Evolutionary conservation across 2,888 invertebrate species (phyloP).

Genomic region (Rotaria macrura): DNA sequence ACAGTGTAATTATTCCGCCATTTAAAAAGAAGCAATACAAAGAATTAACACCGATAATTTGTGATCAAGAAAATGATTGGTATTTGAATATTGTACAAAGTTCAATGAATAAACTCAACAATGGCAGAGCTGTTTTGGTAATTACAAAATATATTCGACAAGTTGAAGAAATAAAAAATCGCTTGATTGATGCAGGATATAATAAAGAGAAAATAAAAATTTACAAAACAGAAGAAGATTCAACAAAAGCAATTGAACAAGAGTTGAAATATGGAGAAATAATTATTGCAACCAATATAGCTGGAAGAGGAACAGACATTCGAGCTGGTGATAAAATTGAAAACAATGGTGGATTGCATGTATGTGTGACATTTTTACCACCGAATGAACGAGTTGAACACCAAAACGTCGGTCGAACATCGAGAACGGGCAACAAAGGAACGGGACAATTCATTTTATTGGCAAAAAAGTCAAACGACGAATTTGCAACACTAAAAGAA

Average conservation of each 20-base stretch:
- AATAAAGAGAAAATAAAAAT: background rate
- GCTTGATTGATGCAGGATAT: background rate
- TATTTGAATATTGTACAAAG: background rate
- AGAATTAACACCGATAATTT: background rate
- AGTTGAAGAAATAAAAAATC: background rate
- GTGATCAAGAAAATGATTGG: conserved; percentile 14
- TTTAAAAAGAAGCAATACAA: conserved; percentile 29
- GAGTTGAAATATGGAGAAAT: conserved; percentile 34
- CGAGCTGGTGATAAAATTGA: conserved; percentile 15
- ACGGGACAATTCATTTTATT: conserved; percentile 26
- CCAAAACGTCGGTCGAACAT: conserved; percentile 35
- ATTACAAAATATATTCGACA: conserved; percentile 30
- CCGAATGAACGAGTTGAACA: conserved; percentile 35
- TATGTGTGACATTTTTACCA: conserved; percentile 36
- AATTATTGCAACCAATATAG: conserved; percentile 36
- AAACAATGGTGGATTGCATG: conserved; percentile 36
- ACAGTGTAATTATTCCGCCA: conserved; percentile 34
- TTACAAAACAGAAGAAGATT: background rate
- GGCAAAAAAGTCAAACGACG: background rate
- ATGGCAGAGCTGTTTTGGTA: conserved; percentile 22
- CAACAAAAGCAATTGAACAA: background rate
- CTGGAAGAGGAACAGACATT: conserved; percentile 37
- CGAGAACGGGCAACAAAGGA: conserved; percentile 35
- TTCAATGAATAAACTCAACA: conserved; percentile 36
- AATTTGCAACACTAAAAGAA: background rate